Conservation (phyloP, 1,140 invertebrate genomes). For the Saccostrea glomerata region DNA sequence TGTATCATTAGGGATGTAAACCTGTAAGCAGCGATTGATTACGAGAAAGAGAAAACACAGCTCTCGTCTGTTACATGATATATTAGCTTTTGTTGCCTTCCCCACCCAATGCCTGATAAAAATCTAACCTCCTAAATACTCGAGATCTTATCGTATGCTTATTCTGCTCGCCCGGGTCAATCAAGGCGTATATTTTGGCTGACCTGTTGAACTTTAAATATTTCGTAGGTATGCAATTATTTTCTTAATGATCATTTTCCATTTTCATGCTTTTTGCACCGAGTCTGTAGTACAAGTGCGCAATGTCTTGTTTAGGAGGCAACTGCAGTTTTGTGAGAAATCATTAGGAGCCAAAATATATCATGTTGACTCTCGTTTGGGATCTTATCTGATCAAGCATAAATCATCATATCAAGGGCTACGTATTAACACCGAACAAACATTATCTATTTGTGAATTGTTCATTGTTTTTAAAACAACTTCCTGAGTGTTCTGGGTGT, state of each 20-base stretch:
- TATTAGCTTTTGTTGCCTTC: constrained; percentile 7
- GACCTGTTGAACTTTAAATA: constrained; percentile 32
- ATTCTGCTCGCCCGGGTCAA: constrained; percentile 13
- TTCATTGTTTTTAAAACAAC: constrained; percentile 23
- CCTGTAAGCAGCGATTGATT: constrained; percentile 30
- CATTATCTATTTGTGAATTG: constrained; percentile 31
- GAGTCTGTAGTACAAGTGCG: background rate
- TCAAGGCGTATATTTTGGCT: constrained; percentile 15
- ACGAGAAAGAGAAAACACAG: constrained; percentile 25
- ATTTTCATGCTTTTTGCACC: background rate
- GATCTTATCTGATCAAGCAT: background rate
- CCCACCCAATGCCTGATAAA: constrained; percentile 6
- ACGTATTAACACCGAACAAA: background rate
- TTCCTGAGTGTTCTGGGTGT: background rate
- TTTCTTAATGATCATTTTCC: constrained; percentile 19
- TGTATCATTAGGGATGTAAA: constrained; percentile 7
- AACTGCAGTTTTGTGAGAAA: background rate
- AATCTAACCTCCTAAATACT: constrained; percentile 25
- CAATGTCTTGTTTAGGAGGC: background rate
- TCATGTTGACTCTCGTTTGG: constrained; percentile 3
- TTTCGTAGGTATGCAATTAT: constrained; percentile 24
- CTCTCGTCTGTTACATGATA: constrained; percentile 18
- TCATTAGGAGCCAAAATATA: background rate
- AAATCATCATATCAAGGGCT: background rate
- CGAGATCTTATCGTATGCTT: background rate